Base-by-base conservation (phyloP, 1,140 invertebrate species). In the Uloborus diversus region DNA sequence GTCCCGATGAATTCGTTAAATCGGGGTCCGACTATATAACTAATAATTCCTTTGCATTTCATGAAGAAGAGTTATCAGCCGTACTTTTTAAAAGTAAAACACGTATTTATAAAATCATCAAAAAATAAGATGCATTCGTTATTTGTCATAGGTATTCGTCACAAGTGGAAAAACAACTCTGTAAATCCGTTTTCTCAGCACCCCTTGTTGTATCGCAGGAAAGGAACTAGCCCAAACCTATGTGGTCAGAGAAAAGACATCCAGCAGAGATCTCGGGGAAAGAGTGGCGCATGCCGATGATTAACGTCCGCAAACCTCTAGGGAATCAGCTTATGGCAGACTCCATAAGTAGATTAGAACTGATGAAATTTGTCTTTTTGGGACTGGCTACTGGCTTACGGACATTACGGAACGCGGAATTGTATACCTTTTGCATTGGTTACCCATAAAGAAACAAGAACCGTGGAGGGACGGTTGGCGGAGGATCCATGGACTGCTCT, bases 311-410 rank as follows among this genome's bases (percentile, higher is more conserved):
- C 20, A 35, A 66, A 78, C 56, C 62, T 33, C 62, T 11, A 9
- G 33, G 71, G 73, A 32, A 51, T 33, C 30, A 33, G 49, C 73
- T 62, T 65, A 65, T 37, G 49, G 73, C 13, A 20, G 14, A 28
- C 47, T 20, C 51, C 71, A 2, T 65, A 78, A 78, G 73, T 78
- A 66, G 73, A 78, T 78, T 78, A 78, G 61, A 28, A 23, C 32
- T 32, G 73, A 57, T 78, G 73, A 78, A 78, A 65, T 78, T 78
- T 78, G 73, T 70, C 66, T 64, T 33, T 59, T n/a, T n/a, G n/a
- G n/a, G 42, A 28, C 73, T 20, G n/a, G 73, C 73, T 78, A 78
- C 73, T 28, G 56, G 53, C 70, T 75, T 75, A 53, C 69, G 69
- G 47, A 42, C 49, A n/a, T 4, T 20, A 53, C 17, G 37, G 37